Conservation (phyloP, 2,888 invertebrate genomes). For the Dryomyza anilis region DNA sequence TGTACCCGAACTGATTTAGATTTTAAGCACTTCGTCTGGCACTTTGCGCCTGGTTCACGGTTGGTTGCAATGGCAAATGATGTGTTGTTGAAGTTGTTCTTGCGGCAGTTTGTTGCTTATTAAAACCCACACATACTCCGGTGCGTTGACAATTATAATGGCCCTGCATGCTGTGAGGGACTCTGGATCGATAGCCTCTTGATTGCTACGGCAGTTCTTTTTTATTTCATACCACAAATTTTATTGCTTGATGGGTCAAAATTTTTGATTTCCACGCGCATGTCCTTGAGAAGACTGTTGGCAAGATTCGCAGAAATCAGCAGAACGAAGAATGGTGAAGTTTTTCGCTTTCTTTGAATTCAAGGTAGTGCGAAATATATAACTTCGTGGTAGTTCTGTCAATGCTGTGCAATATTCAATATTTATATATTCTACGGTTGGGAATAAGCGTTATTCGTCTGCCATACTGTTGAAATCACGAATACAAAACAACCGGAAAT, state of each 20-base stretch:
- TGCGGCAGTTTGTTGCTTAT: neutral
- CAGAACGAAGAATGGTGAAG: too few species aligned
- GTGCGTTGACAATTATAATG: conserved; percentile 28
- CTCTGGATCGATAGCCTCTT: neutral
- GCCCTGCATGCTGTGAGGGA: conserved; percentile 22
- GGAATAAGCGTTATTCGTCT: too few species aligned
- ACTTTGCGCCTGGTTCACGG: neutral
- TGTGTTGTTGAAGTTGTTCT: conserved; percentile 5
- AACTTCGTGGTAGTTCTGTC: too few species aligned
- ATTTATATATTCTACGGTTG: too few species aligned
- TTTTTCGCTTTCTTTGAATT: too few species aligned
- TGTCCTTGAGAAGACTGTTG: neutral
- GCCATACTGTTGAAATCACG: too few species aligned
- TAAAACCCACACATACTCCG: conserved; percentile 16
- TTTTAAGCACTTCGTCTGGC: neutral
- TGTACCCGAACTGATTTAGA: neutral
- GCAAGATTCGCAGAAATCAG: too few species aligned
- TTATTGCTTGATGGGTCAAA: conserved; percentile 14
- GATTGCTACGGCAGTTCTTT: conserved; percentile 1
- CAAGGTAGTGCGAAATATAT: too few species aligned
- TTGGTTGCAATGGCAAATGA: conserved; percentile 9
- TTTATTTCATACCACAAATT: conserved; percentile 7
- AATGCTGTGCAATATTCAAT: too few species aligned
- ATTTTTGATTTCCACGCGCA: neutral
- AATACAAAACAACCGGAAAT: too few species aligned